A percentile compares a stretch with the other conserved stretches of the same genome.
Conservation (phyloP, 1,140 invertebrate genomes). For the Rhynchophorus ferrugineus region DNA sequence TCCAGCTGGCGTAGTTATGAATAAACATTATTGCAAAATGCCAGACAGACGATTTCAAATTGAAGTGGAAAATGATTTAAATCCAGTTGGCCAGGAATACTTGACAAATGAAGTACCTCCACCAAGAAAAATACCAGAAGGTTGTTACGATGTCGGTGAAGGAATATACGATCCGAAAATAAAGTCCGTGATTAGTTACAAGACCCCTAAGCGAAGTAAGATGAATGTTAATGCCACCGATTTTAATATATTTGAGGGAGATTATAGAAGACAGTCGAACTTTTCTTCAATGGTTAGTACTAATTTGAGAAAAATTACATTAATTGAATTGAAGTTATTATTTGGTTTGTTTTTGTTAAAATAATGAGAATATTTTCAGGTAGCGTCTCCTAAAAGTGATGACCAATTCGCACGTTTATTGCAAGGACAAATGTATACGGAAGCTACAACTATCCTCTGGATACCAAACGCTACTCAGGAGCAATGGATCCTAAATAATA, state of each 20-base stretch:
- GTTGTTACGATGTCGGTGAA: slow-evolving; percentile 41
- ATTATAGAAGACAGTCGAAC: background rate
- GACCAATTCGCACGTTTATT: background rate
- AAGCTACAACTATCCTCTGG: slow-evolving; percentile 1
- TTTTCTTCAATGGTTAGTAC: too few relatives aligned
- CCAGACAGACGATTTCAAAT: slow-evolving; percentile 44
- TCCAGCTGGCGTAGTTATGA: slow-evolving; percentile 9
- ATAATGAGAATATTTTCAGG: background rate
- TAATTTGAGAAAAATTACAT: too few relatives aligned
- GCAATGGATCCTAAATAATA: slow-evolving; percentile 49
- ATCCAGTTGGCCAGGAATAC: slow-evolving; percentile 37
- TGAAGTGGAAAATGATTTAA: slow-evolving; percentile 31
- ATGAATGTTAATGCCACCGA: background rate
- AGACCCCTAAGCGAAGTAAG: background rate
- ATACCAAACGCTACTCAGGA: slow-evolving; percentile 21
- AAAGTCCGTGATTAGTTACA: slow-evolving; percentile 9
- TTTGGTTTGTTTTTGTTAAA: too few relatives aligned
- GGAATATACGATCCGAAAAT: slow-evolving; percentile 39
- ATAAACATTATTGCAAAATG: slow-evolving; percentile 42
- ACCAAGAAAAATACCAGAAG: slow-evolving; percentile 33
- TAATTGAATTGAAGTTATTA: too few relatives aligned
- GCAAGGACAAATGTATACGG: background rate
- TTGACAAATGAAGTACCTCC: slow-evolving; percentile 31
- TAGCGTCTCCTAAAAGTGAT: background rate
- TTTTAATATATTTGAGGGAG: background rate